These are phyloP conservation scores for Acestrorhynchus altus DNA, from an alignment of 2,797 vertebrate species.

Conservation along the genomic window DNA sequence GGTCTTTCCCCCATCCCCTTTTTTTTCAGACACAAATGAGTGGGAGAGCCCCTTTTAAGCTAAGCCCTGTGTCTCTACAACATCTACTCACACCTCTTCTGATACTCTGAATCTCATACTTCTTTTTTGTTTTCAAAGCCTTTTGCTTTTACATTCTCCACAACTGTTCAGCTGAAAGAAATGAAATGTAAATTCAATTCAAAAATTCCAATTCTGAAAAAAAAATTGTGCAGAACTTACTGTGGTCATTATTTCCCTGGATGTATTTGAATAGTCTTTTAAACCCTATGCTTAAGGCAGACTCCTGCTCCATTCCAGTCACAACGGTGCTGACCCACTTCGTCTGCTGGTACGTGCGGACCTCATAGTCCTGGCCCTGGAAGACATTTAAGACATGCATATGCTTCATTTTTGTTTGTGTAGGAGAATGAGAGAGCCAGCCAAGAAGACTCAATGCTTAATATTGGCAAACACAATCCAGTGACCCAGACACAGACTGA, in stretches of 20 bases:
- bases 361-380: slow-evolving; percentile 77
- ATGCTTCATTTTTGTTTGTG: background rate
- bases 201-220: too few relatives aligned
- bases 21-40: too few relatives aligned
- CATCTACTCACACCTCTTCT: too few relatives aligned
- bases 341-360: slow-evolving; percentile 71
- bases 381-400: slow-evolving; percentile 8
- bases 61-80: too few relatives aligned
- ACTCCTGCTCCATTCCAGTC: slow-evolving; percentile 67
- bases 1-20: too few relatives aligned
- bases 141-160: too few relatives aligned
- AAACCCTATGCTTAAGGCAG: slow-evolving; percentile 69
- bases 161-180: too few relatives aligned
- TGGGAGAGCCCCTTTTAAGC: too few relatives aligned
- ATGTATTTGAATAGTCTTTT: slow-evolving; percentile 79
- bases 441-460: too few relatives aligned
- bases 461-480: background rate
- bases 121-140: too few relatives aligned
- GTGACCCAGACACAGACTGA: background rate
- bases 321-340: slow-evolving; percentile 78
- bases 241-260: slow-evolving; percentile 75
- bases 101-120: too few relatives aligned
- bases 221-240: slow-evolving; percentile 69
- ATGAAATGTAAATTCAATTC: too few relatives aligned
- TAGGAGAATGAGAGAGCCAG: background rate